Percentiles rank a stretch among this genome's conserved stretches.
Evolutionary conservation across 2,888 invertebrate species (phyloP).

Genomic region (Zootermopsis nevadensis): DNA sequence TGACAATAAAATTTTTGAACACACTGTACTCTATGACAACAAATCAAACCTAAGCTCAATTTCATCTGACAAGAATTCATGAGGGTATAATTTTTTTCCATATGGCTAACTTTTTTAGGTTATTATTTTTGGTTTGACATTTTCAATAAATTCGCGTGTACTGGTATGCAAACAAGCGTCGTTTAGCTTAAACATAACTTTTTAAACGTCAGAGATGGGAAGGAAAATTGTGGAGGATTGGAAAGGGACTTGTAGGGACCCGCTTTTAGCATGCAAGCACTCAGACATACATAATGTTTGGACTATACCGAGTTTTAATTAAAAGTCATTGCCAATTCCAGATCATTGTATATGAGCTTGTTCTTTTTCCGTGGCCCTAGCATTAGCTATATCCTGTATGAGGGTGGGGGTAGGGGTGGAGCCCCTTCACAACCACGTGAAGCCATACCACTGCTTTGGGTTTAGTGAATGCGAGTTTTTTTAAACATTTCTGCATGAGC

Average conservation of each 20-base stretch:
- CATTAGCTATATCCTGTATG: constrained; percentile 5
- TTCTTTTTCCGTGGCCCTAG: constrained; percentile 38
- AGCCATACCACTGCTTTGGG: constrained; percentile 27
- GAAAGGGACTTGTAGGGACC: constrained; percentile 8
- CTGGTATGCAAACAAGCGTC: constrained; percentile 35
- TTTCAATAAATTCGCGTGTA: constrained; percentile 33
- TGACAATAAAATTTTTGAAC: not conserved
- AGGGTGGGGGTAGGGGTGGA: not conserved
- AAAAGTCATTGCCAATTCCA: constrained; percentile 51
- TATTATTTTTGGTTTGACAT: constrained; percentile 33
- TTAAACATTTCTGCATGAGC: constrained; percentile 41
- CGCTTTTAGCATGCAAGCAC: constrained; percentile 37
- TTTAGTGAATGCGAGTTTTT: constrained; percentile 36
- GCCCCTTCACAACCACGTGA: constrained; percentile 39
- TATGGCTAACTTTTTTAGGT: constrained; percentile 13
- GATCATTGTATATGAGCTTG: constrained; percentile 46
- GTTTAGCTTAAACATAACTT: constrained; percentile 40
- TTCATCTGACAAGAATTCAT: constrained; percentile 5
- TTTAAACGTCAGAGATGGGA: constrained; percentile 33
- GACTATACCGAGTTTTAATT: constrained; percentile 46
- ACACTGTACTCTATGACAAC: not conserved
- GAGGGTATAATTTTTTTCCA: constrained; percentile 25
- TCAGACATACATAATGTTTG: constrained; percentile 49
- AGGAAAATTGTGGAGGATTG: constrained; percentile 6
- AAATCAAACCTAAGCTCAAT: constrained; percentile 34